Conservation (phyloP, 2,888 invertebrate genomes). For the Clanis bilineata region DNA sequence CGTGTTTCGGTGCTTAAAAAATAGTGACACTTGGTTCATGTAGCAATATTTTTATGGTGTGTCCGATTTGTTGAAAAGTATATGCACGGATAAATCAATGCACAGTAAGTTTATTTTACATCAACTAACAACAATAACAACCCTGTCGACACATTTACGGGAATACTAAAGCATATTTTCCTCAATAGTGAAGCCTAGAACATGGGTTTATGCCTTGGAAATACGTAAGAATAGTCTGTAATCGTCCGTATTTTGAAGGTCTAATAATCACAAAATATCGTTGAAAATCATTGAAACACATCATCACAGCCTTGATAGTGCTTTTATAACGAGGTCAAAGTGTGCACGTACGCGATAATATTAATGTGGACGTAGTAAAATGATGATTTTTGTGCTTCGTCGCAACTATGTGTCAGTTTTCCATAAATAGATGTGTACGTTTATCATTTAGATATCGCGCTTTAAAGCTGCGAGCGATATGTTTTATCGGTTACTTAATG, state of each 20-base stretch:
- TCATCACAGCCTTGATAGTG: slow-evolving; percentile 35
- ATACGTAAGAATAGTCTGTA: not conserved
- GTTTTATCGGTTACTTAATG: slow-evolving; percentile 11
- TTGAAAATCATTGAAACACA: slow-evolving; percentile 4
- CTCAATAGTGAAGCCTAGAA: not conserved
- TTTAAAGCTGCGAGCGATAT: slow-evolving; percentile 22
- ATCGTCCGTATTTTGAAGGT: slow-evolving; percentile 6
- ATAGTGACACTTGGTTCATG: slow-evolving; percentile 34
- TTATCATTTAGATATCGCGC: slow-evolving; percentile 27
- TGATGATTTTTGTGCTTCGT: slow-evolving; percentile 21
- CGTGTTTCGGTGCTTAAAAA: slow-evolving; percentile 44
- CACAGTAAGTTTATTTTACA: slow-evolving; percentile 62
- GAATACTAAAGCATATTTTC: not conserved
- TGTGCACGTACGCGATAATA: slow-evolving; percentile 35
- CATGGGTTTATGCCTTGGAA: not conserved
- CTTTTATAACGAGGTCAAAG: slow-evolving; percentile 37
- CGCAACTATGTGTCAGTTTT: slow-evolving; percentile 34
- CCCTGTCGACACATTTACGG: not conserved
- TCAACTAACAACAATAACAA: slow-evolving; percentile 27
- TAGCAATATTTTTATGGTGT: slow-evolving; percentile 44
- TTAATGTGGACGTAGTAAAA: slow-evolving; percentile 18
- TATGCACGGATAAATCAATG: slow-evolving; percentile 60
- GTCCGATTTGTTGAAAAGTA: slow-evolving; percentile 40
- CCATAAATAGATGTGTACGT: slow-evolving; percentile 40
- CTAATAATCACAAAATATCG: slow-evolving; percentile 2